Conservation (phyloP, 2,113 vertebrate genomes). For the Nasalis larvatus region DNA sequence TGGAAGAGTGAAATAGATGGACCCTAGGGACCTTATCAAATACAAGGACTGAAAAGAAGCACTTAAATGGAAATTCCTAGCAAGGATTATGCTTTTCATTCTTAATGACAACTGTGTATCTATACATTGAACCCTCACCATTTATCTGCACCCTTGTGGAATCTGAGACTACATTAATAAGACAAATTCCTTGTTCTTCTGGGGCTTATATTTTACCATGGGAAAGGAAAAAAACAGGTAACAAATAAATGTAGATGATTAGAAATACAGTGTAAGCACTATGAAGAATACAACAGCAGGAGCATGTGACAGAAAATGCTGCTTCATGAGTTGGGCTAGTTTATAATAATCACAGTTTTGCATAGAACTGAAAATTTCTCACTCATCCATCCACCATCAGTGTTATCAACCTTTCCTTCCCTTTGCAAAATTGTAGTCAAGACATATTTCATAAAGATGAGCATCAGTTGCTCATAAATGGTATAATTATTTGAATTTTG, state of each 20-base stretch:
- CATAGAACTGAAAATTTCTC: neutral
- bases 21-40: neutral
- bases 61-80: neutral
- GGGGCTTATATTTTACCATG: neutral
- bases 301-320: neutral
- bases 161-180: neutral
- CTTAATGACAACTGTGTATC: neutral
- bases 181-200: neutral
- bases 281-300: neutral
- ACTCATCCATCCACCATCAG: neutral
- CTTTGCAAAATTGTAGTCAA: neutral
- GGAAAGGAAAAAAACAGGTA: neutral
- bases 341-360: neutral
- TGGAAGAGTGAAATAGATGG: neutral
- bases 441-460: neutral
- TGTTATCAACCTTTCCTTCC: neutral
- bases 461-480: conserved; percentile 6
- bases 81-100: neutral
- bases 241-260: neutral
- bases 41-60: neutral
- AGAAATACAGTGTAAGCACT: neutral
- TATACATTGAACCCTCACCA: neutral
- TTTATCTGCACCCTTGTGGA: neutral
- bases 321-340: neutral
- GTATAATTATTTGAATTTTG: neutral